phyloP scores from a whole-genome alignment of 1,140 invertebrate species.

The Arctopsyche grandis region DNA sequence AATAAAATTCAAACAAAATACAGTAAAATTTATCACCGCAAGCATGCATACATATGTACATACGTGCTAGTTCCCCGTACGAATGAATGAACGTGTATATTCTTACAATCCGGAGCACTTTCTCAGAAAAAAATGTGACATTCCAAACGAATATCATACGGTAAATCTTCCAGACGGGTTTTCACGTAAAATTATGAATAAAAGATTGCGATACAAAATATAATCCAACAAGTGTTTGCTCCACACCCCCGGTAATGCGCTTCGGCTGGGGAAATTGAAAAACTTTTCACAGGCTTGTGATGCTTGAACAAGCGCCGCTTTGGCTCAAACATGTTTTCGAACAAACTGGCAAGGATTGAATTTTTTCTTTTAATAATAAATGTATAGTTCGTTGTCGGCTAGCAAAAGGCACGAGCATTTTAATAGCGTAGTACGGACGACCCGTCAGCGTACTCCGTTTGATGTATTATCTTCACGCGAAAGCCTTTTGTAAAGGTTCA shows the following conservation, averaged over 20 bases:
- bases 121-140: background rate
- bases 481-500: background rate
- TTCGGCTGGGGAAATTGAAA: conserved; percentile 16
- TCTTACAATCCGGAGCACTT: background rate
- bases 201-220: background rate
- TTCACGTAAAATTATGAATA: background rate
- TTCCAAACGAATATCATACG: background rate
- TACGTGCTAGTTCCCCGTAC: too few species aligned
- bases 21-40: too few species aligned
- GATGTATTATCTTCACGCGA: background rate
- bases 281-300: background rate
- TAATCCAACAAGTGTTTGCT: conserved; percentile 11
- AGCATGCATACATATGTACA: too few species aligned
- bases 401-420: background rate
- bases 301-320: background rate
- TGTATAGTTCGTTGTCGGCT: background rate
- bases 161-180: background rate
- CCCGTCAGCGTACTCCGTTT: background rate
- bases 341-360: background rate
- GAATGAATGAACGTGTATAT: too few species aligned
- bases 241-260: background rate
- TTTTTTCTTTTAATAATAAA: background rate
- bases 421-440: background rate
- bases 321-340: background rate
- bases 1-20: too few species aligned